Evolutionary conservation across 2,797 vertebrate genomes (phyloP), one percentile per base, ranked within the genome.

Genomic region (Columba guinea): DNA sequence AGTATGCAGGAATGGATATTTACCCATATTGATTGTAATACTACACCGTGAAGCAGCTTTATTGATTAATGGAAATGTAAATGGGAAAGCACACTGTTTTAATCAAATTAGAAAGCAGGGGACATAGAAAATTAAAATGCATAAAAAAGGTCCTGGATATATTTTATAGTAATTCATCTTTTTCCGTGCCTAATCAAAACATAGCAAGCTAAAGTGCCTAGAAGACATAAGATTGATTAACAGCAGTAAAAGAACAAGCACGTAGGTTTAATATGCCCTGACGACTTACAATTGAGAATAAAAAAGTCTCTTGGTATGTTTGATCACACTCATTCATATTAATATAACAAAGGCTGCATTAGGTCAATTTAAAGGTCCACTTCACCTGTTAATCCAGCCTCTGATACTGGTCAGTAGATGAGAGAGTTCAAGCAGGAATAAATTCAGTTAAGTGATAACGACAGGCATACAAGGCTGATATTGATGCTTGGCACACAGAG

Each of bases 51-150:
- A 89, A 87, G 21, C 8, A 58, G 21, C 56, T 73, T 64, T 92
- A 88, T 90, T 84, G 86, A 92, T 93, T 88, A 90, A 84, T 78
- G 41, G 32, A 37, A 76, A 67, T 65, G 30, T 51, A 91, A 95
- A 95, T 79, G 18, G 21, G 71, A 90, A 93, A 87, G 5, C 28
- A 78, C 23, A 65, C 2, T 35, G 20, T 46, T 95, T 93, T 41
- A 90, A 92, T 84, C 41, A 81, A 84, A 64, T 89, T 41, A 81
- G 34, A 58, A 90, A 84, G 2, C 23, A 46, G 77, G 19, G 10
- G 58, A 84, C 69, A 88, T 13, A 88, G 41, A 84, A 90, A 89
- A 90, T 81, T 75, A 75, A 92, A 93, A 89, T 62, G 49, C 10
- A 58, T 53, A 8, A n/a, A 39, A 48, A 70, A 64, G 10, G 32